phyloP scores from a whole-genome alignment of 2,797 vertebrate genomes.

The Bradypodion ventrale region DNA sequence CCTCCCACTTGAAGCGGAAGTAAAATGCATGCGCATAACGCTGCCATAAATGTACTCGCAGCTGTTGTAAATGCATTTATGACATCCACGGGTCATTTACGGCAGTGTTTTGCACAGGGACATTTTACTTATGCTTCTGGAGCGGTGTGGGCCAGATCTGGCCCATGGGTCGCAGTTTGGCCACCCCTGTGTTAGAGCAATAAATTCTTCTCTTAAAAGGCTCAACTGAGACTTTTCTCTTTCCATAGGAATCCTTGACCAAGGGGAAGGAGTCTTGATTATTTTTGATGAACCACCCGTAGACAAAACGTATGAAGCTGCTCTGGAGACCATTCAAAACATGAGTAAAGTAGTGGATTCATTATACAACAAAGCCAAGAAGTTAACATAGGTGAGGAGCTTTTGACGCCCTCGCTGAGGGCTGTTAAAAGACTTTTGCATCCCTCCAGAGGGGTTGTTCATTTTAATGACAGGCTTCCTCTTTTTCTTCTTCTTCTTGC shows the following conservation, averaged over 20 bases:
- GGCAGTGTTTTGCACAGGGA: no score
- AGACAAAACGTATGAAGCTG: constrained; percentile 93
- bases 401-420: neutral
- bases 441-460: constrained; percentile 33
- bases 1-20: no score
- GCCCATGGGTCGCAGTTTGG: no score
- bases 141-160: no score
- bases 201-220: neutral
- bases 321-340: constrained; percentile 95
- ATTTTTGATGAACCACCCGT: constrained; percentile 93
- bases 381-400: constrained; percentile 91
- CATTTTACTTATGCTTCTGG: no score
- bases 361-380: constrained; percentile 99
- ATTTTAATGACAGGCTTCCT: constrained; percentile 62
- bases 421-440: neutral
- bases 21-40: no score
- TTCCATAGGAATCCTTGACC: constrained; percentile 90
- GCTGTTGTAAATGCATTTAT: no score
- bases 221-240: neutral
- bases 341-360: constrained; percentile 99
- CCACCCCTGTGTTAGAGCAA: no score
- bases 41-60: no score
- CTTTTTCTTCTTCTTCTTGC: constrained; percentile 73
- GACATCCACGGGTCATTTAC: no score
- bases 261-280: constrained; percentile 94